phyloP scores from a whole-genome alignment of 2,113 vertebrate genomes.

The Cryptotis parvus region DNA sequence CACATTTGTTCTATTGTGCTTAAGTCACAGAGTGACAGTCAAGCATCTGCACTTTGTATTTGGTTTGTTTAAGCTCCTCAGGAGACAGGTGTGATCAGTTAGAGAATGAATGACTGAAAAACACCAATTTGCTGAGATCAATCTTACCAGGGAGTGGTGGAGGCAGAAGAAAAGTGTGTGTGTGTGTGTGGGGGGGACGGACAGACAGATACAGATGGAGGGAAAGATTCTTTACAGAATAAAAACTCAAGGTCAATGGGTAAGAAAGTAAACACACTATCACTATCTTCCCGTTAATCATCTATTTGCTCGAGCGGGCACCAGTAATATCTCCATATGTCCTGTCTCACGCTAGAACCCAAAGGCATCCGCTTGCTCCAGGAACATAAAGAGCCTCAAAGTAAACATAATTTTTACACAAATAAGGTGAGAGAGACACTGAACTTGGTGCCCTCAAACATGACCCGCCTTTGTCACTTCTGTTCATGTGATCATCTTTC shows the following conservation, averaged over 20 bases:
- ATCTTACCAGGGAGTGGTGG: too few species aligned
- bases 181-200: too few species aligned
- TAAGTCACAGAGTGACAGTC: background rate
- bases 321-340: too few species aligned
- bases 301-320: too few species aligned
- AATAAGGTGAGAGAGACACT: background rate
- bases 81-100: background rate
- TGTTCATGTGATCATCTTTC: background rate
- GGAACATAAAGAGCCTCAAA: too few species aligned
- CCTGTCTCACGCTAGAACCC: too few species aligned
- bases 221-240: too few species aligned
- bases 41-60: background rate
- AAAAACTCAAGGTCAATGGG: background rate
- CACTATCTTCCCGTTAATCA: too few species aligned
- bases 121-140: background rate
- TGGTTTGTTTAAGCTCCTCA: background rate
- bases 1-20: background rate
- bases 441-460: background rate
- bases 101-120: background rate
- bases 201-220: background rate
- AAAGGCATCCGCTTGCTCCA: too few species aligned
- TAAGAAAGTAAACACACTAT: background rate
- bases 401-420: constrained; percentile 27
- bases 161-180: too few species aligned
- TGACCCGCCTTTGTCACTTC: background rate